A percentile compares a stretch with the other conserved stretches of the same genome.
These are phyloP conservation scores for Phoronis australis DNA, from an alignment of 2,888 invertebrate species.

Conservation along the genomic window DNA sequence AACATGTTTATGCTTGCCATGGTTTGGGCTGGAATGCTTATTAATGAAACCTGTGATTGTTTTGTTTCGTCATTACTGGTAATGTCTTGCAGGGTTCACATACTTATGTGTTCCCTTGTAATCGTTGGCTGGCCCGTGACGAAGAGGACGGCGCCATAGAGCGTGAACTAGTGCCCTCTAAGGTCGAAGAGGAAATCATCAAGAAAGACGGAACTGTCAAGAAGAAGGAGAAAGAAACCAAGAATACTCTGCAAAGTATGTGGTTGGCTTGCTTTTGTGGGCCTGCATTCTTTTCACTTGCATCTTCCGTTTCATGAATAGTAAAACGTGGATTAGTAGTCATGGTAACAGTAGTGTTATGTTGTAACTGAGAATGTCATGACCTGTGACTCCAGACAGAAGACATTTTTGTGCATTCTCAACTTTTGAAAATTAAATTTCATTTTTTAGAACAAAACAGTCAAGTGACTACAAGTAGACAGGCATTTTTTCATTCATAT, in stretches of 20 bases:
- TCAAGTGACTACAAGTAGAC: too few species aligned
- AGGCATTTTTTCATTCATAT: too few species aligned
- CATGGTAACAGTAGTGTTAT: too few species aligned
- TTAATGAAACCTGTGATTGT: too few species aligned
- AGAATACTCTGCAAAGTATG: conserved; percentile 38
- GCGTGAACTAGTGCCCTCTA: conserved; percentile 46
- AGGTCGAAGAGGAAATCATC: conserved; percentile 40
- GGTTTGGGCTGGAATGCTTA: too few species aligned
- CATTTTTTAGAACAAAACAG: too few species aligned
- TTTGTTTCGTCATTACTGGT: too few species aligned
- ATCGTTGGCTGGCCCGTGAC: conserved; percentile 49
- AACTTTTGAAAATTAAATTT: neutral
- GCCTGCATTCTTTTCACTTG: too few species aligned
- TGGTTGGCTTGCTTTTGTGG: conserved; percentile 1
- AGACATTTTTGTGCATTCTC: neutral
- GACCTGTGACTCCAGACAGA: neutral
- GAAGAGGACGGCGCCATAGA: conserved; percentile 50
- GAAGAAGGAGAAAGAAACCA: conserved; percentile 32
- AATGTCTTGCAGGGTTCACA: conserved; percentile 46
- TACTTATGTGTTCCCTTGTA: conserved; percentile 49
- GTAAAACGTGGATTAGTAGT: too few species aligned
- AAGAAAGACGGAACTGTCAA: conserved; percentile 41
- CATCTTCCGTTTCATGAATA: too few species aligned
- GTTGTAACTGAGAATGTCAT: neutral
- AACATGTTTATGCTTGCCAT: too few species aligned